These are phyloP conservation scores for Tachysurus vachellii DNA, from an alignment of 2,113 vertebrate species.

Conservation along the genomic window DNA sequence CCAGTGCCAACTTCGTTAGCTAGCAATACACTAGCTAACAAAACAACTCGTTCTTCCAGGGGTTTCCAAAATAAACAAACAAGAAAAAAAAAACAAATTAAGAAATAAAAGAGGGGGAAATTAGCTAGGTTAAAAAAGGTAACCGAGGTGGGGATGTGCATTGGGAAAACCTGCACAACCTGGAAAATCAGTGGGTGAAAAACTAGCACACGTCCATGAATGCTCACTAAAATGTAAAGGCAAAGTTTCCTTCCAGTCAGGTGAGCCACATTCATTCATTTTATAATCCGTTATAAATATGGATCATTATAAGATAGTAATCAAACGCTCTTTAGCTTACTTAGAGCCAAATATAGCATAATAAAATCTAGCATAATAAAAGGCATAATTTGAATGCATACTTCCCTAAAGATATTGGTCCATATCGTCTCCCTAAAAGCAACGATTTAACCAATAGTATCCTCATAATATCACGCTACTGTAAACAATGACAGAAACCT, in stretches of 20 bases:
- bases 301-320: neutral
- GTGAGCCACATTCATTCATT: neutral
- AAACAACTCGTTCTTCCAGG: neutral
- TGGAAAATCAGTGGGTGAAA: neutral
- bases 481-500: neutral
- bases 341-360: too few species aligned
- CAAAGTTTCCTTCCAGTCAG: neutral
- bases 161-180: neutral
- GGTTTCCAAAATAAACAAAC: neutral
- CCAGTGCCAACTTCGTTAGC: neutral
- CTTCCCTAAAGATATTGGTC: neutral
- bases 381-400: too few species aligned
- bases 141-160: neutral
- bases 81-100: accelerated
- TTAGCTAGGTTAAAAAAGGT: neutral
- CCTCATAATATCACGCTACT: neutral
- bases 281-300: neutral
- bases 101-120: too few species aligned
- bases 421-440: neutral
- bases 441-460: neutral
- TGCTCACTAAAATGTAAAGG: neutral
- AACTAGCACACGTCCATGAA: neutral
- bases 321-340: neutral
- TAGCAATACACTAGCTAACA: neutral
- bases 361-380: neutral